Evolutionary conservation across 2,113 vertebrate species (phyloP), one percentile per base, ranked within the genome.

Genomic region (Erinaceus europaeus): DNA sequence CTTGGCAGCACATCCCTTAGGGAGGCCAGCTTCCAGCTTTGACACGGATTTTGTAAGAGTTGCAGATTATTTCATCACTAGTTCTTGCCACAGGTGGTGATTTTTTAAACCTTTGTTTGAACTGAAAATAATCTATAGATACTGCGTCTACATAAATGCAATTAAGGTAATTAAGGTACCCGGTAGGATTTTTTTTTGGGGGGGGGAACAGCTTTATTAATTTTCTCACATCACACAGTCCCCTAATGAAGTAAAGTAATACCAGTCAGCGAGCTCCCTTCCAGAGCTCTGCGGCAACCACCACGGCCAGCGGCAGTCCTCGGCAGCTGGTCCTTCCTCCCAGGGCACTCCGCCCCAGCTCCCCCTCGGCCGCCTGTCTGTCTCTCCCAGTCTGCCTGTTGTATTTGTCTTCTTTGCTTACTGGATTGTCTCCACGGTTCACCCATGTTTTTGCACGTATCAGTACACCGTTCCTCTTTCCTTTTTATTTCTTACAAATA

Each of bases 21-120:
- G 73, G 86, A 92, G n/a, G 84, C 46, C 18, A 78, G 53, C 12
- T 89, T 59, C 91, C 61, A 72, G 91, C 74, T 86, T 94, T 89
- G 48, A 94, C 55, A 21, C 73, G 92, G 84, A 64, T 90, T 94
- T 93, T 93, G 61, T 81, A 93, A 95, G 90, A 94, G 90, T 94
- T 95, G 14, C 81, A 76, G 34, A 44, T 89, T 88, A 89, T 96
- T 93, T 95, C 92, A 93, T 95, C 86, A 93, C 5, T 64, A 69
- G n/a, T 12, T 79, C 7, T 89, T n/a, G 48, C 40, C 68, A n/a
- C 29, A 84, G 36, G 48, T 92, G 44, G 21, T 93, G 38, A 91
- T 93, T 94, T 90, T 48, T 67, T 92, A n/a, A 90, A 85, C 74
- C 69, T 79, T 91, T 76, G 32, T 74, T 87, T 83, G 52, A 90